These are phyloP conservation scores for Falcunculus frontatus DNA, from an alignment of 2,113 vertebrate species.

Conservation along the genomic window DNA sequence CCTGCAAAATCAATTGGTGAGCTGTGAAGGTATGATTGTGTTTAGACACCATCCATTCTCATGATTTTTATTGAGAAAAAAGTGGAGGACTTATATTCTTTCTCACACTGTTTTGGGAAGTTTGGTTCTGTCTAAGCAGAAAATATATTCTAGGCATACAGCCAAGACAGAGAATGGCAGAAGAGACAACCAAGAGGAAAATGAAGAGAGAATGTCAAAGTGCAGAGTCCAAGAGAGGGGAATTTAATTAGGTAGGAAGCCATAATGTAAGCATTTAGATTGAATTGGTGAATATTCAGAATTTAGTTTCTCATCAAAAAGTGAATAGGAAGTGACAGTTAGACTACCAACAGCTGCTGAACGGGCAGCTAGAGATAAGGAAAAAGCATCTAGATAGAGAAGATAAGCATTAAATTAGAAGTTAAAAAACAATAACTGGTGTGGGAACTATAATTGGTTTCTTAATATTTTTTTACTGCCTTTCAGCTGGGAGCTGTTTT, in stretches of 20 bases:
- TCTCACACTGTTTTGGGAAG: neutral
- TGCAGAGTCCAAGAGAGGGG: neutral
- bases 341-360: conserved; percentile 26
- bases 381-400: neutral
- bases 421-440: neutral
- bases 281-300: conserved; percentile 5
- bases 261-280: conserved; percentile 20
- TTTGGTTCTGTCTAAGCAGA: neutral
- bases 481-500: neutral
- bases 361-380: neutral
- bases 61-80: neutral
- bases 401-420: conserved; percentile 22
- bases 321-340: neutral
- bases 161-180: neutral
- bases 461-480: neutral
- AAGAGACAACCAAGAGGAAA: neutral
- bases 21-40: neutral
- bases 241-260: conserved; percentile 13
- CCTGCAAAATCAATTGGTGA: neutral
- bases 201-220: neutral
- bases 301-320: conserved; percentile 24
- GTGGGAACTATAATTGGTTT: neutral
- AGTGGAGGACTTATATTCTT: neutral
- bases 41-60: neutral
- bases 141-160: neutral